A percentile compares a stretch with the other conserved stretches of the same genome.
Evolutionary conservation across 2,797 vertebrate genomes (phyloP).

Genomic region (Sebastes dallii): DNA sequence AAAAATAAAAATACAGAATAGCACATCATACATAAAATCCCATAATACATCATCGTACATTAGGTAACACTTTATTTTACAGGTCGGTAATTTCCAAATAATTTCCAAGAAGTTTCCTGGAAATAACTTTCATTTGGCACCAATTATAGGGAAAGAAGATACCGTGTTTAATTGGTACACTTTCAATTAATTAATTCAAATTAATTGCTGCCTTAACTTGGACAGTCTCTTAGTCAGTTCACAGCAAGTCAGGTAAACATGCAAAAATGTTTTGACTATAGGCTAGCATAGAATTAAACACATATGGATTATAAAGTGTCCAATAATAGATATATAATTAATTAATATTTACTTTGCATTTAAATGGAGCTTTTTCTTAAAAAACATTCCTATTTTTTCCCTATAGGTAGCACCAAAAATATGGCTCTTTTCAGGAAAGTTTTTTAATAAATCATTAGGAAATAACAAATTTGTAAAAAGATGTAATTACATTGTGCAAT

Average conservation of each 20-base stretch:
- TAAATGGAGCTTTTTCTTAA: neutral
- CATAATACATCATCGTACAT: too few relatives aligned
- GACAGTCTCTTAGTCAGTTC: neutral
- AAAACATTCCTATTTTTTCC: neutral
- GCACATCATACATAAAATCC: too few relatives aligned
- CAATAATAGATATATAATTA: neutral
- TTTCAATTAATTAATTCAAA: neutral
- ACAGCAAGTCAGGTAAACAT: neutral
- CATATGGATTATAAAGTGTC: neutral
- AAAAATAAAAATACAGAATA: too few relatives aligned
- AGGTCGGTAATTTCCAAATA: neutral
- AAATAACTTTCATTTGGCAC: neutral
- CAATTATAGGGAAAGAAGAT: neutral
- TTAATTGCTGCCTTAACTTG: neutral
- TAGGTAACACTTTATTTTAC: fast-evolving
- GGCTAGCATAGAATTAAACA: neutral
- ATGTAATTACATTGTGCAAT: neutral
- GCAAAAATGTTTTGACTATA: neutral
- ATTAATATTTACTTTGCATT: neutral
- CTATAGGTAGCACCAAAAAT: neutral
- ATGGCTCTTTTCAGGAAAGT: neutral
- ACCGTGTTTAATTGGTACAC: neutral
- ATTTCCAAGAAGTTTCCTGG: neutral
- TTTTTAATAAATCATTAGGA: neutral
- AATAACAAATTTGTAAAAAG: neutral